These are phyloP conservation scores for Tanaodytes sp. DNA, from an alignment of 2,888 invertebrate genomes.

Conservation along the genomic window DNA sequence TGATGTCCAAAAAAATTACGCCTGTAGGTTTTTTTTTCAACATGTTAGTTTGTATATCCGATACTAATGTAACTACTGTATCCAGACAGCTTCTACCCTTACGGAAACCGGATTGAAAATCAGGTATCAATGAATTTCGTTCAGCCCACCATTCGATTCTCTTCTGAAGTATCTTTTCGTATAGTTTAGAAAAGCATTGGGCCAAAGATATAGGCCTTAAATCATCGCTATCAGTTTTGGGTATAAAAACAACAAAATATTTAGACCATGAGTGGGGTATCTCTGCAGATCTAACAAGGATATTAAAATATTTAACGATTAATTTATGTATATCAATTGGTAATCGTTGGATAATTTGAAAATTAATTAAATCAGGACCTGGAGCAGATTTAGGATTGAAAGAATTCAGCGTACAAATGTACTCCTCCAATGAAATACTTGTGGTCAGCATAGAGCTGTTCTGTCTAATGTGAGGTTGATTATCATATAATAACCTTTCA, in stretches of 20 bases:
- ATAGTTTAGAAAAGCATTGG: constrained; percentile 1
- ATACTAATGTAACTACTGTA: too few relatives aligned
- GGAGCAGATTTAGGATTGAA: too few relatives aligned
- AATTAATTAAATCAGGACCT: not conserved
- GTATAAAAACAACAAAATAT: not conserved
- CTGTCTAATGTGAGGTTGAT: too few relatives aligned
- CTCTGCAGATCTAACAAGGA: not conserved
- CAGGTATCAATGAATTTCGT: not conserved
- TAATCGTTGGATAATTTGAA: not conserved
- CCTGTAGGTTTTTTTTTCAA: constrained; percentile 2
- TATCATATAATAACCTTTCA: too few relatives aligned
- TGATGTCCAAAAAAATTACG: not conserved
- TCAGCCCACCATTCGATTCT: constrained; percentile 9
- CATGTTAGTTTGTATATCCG: too few relatives aligned
- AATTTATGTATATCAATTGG: not conserved
- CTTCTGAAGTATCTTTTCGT: constrained; percentile 1
- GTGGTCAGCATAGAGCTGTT: too few relatives aligned
- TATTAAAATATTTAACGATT: not conserved
- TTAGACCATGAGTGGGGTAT: not conserved
- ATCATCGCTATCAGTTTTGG: not conserved
- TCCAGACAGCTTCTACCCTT: not conserved
- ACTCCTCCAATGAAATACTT: too few relatives aligned
- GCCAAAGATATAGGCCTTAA: constrained; percentile 1
- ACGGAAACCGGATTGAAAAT: not conserved
- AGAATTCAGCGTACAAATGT: too few relatives aligned